phyloP scores from a whole-genome alignment of 2,113 vertebrate genomes.

The Mormyrus iriodes region DNA sequence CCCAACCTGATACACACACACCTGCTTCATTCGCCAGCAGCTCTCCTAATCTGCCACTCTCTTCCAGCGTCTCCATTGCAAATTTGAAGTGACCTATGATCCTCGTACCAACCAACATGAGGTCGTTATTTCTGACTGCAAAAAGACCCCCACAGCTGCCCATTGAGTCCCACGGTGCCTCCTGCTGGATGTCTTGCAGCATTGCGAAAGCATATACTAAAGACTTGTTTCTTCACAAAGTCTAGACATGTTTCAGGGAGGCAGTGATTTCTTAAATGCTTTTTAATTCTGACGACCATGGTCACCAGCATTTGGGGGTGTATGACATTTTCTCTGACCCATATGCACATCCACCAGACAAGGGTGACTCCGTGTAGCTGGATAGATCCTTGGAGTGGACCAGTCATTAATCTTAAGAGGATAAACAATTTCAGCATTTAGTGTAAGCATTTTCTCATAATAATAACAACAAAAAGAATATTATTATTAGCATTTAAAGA shows the following conservation, averaged over 20 bases:
- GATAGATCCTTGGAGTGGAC: neutral
- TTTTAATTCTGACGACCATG: neutral
- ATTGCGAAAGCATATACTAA: neutral
- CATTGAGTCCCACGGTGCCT: neutral
- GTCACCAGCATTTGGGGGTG: neutral
- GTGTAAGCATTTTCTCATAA: neutral
- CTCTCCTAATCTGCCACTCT: neutral
- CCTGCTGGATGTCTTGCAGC: neutral
- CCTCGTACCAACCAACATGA: slow-evolving; percentile 22
- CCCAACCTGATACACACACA: neutral
- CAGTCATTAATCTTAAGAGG: neutral
- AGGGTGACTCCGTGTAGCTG: neutral
- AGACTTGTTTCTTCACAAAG: neutral
- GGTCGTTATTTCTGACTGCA: slow-evolving; percentile 20
- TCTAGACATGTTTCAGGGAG: neutral
- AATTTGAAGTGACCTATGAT: slow-evolving; percentile 41
- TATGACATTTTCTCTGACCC: neutral
- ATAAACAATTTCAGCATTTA: neutral
- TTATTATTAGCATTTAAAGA: neutral
- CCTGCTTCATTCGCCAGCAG: neutral
- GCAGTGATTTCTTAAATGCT: neutral
- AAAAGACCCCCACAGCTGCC: neutral
- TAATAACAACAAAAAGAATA: neutral
- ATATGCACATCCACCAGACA: neutral
- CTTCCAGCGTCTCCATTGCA: slow-evolving; percentile 48